Conservation (phyloP, 2,888 invertebrate species). For the Tanypteryx hageni region DNA sequence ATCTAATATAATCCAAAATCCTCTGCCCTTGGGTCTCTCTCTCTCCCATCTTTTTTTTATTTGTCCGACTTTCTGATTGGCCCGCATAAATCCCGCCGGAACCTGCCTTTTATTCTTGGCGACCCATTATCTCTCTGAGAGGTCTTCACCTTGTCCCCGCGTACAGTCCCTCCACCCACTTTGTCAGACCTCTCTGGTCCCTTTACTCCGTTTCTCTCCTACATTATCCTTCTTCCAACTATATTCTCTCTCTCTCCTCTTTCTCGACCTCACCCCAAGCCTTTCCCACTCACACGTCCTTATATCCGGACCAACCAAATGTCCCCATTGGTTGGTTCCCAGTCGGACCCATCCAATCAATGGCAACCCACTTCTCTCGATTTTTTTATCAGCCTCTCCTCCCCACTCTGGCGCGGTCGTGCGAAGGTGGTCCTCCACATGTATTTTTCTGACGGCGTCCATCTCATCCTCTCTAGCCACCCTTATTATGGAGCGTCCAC, state of each 20-base stretch:
- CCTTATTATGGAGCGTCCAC: too few relatives aligned
- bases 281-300: neutral
- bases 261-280: neutral
- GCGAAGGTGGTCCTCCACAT: too few relatives aligned
- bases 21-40: neutral
- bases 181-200: too few relatives aligned
- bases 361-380: neutral
- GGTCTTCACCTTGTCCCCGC: neutral
- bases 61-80: neutral
- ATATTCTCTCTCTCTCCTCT: neutral
- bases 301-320: neutral
- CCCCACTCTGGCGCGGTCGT: too few relatives aligned
- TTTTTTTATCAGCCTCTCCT: neutral
- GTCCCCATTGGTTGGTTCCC: neutral
- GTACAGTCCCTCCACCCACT: too few relatives aligned
- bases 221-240: too few relatives aligned
- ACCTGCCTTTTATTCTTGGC: neutral
- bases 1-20: neutral
- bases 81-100: slow-evolving; percentile 4
- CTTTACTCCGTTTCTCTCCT: too few relatives aligned
- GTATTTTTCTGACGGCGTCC: too few relatives aligned
- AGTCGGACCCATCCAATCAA: neutral
- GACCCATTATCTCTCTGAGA: neutral
- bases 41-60: neutral
- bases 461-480: too few relatives aligned